Percentiles rank a stretch among this genome's conserved stretches.
Conservation (phyloP, 2,888 invertebrate species). For the Netelia inedita region DNA sequence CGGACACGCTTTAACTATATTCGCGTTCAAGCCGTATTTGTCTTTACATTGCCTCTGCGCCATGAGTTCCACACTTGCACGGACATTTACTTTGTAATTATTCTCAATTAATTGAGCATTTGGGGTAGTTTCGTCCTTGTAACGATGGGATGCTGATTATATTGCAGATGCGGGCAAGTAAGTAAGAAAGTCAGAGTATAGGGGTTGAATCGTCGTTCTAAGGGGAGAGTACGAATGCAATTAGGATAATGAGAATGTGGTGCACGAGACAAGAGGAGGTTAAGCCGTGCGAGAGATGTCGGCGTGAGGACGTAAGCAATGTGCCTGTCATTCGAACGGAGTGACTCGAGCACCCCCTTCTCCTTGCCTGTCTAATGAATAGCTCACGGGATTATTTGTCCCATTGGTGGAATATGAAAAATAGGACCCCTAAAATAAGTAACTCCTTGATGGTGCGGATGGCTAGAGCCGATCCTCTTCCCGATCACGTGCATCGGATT, state of each 20-base stretch:
- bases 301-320: conserved; percentile 24
- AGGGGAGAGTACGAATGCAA: conserved; percentile 38
- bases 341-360: neutral
- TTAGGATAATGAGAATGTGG: conserved; percentile 62
- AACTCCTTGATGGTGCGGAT: neutral
- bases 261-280: conserved; percentile 16
- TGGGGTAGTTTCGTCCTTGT: conserved; percentile 16
- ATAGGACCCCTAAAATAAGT: neutral
- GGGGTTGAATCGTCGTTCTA: neutral
- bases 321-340: conserved; percentile 36
- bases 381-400: neutral
- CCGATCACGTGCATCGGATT: no score
- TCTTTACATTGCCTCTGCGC: neutral
- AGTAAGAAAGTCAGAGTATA: conserved; percentile 18
- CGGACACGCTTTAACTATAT: neutral
- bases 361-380: conserved; percentile 6
- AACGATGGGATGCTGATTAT: conserved; percentile 40
- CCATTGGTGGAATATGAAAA: conserved; percentile 6
- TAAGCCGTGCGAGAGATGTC: conserved; percentile 27
- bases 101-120: conserved; percentile 29
- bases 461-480: neutral
- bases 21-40: neutral
- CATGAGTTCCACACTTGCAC: neutral
- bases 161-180: conserved; percentile 20
- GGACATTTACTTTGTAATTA: conserved; percentile 48